phyloP scores from a whole-genome alignment of 2,888 invertebrate genomes.

The Heterodera filipjevi region DNA sequence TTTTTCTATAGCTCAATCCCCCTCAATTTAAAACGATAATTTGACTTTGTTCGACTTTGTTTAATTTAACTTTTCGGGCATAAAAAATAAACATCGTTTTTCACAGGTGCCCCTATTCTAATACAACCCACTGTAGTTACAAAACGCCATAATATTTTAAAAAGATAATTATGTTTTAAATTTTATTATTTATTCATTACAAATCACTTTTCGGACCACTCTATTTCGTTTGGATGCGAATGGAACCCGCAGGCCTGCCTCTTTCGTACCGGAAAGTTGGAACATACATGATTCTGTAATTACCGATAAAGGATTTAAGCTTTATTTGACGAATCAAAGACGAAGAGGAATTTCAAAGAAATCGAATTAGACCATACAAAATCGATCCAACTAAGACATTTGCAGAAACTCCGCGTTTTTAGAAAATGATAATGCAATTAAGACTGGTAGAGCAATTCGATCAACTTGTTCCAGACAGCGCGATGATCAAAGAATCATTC shows the following conservation, averaged over 20 bases:
- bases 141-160: too few species aligned
- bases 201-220: too few species aligned
- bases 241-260: constrained; percentile 1
- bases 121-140: too few species aligned
- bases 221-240: neutral
- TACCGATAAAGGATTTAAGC: neutral
- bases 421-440: neutral
- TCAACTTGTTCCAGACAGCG: neutral
- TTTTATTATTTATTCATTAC: too few species aligned
- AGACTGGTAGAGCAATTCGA: neutral
- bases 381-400: too few species aligned
- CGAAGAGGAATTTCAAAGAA: constrained; percentile 1
- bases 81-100: too few species aligned
- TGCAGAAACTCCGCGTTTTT: neutral
- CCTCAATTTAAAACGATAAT: too few species aligned
- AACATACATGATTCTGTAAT: constrained; percentile 1
- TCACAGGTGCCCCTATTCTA: too few species aligned
- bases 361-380: neutral
- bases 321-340: constrained; percentile 9
- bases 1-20: too few species aligned
- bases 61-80: too few species aligned
- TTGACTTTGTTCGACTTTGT: too few species aligned
- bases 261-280: neutral
- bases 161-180: too few species aligned
- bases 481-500: neutral